A percentile compares a stretch with the other conserved stretches of the same genome.
Conservation (phyloP, 2,888 invertebrate genomes). For the Chalcosyrphus nemorum region DNA sequence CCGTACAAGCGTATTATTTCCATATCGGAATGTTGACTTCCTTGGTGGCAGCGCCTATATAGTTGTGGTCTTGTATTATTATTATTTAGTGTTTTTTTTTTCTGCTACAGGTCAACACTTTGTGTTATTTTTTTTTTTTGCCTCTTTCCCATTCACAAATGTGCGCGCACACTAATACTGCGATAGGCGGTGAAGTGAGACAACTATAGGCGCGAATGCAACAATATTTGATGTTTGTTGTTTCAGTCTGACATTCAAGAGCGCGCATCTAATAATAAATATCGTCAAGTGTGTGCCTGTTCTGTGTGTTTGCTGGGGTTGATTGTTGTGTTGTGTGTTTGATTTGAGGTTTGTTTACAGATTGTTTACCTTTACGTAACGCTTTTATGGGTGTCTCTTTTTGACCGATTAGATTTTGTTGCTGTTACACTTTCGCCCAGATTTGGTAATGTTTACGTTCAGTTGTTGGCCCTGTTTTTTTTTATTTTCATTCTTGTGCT, state of each 20-base stretch:
- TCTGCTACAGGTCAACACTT: slow-evolving; percentile 19
- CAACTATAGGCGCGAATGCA: slow-evolving; percentile 30
- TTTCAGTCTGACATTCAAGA: slow-evolving; percentile 50
- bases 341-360: slow-evolving; percentile 68
- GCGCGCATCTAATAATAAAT: slow-evolving; percentile 58
- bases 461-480: slow-evolving; percentile 61
- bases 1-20: slow-evolving; percentile 59
- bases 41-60: slow-evolving; percentile 40
- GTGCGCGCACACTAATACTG: slow-evolving; percentile 21
- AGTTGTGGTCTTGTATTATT: not conserved
- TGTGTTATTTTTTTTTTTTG: not conserved
- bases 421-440: slow-evolving; percentile 69
- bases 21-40: slow-evolving; percentile 70
- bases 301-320: not conserved
- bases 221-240: slow-evolving; percentile 21
- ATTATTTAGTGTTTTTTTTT: too few relatives aligned
- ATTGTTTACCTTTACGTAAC: slow-evolving; percentile 73
- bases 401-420: slow-evolving; percentile 58
- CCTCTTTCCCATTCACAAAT: slow-evolving; percentile 60
- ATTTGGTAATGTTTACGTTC: slow-evolving; percentile 72
- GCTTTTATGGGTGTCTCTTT: slow-evolving; percentile 63
- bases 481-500: slow-evolving; percentile 82
- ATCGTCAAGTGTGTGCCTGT: slow-evolving; percentile 33
- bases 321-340: slow-evolving; percentile 11
- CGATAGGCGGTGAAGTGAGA: slow-evolving; percentile 25